Base-by-base conservation (phyloP, 2,113 vertebrate genomes). In the Athene cunicularia region DNA sequence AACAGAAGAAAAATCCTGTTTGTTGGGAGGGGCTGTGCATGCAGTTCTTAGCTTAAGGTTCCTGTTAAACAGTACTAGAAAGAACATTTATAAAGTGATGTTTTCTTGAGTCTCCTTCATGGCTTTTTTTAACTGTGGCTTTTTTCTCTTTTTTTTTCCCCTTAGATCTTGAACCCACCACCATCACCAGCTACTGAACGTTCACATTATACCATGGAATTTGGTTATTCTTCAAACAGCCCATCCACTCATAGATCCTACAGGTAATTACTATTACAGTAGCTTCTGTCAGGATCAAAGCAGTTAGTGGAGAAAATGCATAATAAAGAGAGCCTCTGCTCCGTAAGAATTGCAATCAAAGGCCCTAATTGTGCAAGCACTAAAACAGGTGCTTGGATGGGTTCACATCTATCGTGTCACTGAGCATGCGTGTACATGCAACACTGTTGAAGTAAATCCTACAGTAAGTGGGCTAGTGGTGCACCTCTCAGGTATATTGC, bases 221-320 rank as follows among this genome's bases (percentile, higher is more conserved):
- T 99, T 1, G 99, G 99, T 43, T 99, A 99, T 92, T 99, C 99
- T 50, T 99, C 99, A 84, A 99, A 99, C 97, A 99, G 99, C 58
- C 99, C 99, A 75, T 99, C 99, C 15, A 99, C 99, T 8, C 99
- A 99, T n/a, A 98, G 99, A 55, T 99, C 99, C 30, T 99, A 99
- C 99, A 99, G 99, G 99, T 99, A 98, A 96, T 93, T 84, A 66
- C 55, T 88, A 23, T 59, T 75, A 62, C 50, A 84, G 30, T 47
- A 56, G 49, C 75, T 70, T 81, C 66, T 9, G 2, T 88, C 49
- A 30, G 41, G 68, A 82, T 88, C 75, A 88, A 93, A 96, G 80
- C 82, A 79, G 47, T 79, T 87, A 68, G 43, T 60, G 47, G 27
- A 87, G 89, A 62, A 88, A 95, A 90, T 32, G 47, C 67, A 86